phyloP scores from a whole-genome alignment of 2,113 vertebrate species.

The Psilopogon haemacephalus region DNA sequence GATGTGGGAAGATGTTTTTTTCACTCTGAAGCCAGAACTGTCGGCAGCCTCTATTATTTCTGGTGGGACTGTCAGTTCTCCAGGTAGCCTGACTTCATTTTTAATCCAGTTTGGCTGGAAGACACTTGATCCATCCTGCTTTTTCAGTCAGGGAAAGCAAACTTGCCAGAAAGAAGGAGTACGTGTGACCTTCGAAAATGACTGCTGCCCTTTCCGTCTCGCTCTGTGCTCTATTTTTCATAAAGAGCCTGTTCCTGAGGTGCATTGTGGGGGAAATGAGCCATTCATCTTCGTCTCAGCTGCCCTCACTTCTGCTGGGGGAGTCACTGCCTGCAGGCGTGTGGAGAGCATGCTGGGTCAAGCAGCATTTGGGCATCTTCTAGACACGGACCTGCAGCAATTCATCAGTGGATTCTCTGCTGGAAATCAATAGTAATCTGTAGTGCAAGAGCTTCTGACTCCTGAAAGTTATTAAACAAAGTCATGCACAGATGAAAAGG shows the following conservation, averaged over 20 bases:
- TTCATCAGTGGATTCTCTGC: neutral
- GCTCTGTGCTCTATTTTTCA: neutral
- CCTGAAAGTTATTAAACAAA: neutral
- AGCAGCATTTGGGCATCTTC: neutral
- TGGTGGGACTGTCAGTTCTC: conserved; percentile 46
- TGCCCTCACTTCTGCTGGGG: neutral
- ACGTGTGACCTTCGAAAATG: neutral
- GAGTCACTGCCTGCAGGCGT: neutral
- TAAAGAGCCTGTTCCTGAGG: neutral
- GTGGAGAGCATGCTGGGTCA: neutral
- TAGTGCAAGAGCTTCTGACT: neutral
- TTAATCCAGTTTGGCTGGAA: conserved; percentile 14
- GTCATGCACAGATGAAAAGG: neutral
- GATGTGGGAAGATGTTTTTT: neutral
- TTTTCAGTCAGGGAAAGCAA: neutral
- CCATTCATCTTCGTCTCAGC: neutral
- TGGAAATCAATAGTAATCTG: neutral
- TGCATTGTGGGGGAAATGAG: neutral
- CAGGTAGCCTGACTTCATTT: conserved; percentile 36
- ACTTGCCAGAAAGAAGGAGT: neutral
- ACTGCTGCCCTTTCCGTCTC: neutral
- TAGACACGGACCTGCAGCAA: neutral
- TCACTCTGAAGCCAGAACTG: conserved; percentile 8
- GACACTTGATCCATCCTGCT: neutral
- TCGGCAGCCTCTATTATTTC: conserved; percentile 37